Conservation (phyloP, 2,888 invertebrate genomes). For the Marasmarcha lunaedactyla region DNA sequence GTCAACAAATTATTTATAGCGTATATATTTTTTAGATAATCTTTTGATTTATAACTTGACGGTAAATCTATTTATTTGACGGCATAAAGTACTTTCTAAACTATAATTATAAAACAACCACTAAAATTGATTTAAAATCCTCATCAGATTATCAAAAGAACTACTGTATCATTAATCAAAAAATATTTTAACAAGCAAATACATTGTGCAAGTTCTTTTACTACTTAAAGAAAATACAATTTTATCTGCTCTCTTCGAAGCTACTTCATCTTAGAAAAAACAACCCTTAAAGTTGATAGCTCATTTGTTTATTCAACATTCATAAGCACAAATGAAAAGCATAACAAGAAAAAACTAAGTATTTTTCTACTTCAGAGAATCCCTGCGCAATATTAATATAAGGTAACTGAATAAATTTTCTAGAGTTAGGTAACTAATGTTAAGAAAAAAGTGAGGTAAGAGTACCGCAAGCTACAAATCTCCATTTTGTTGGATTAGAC, state of each 20-base stretch:
- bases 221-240: background rate
- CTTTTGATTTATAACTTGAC: no score
- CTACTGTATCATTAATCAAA: no score
- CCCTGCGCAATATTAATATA: conserved; percentile 25
- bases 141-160: no score
- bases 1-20: no score
- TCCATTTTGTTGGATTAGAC: conserved; percentile 50
- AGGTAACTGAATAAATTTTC: conserved; percentile 27
- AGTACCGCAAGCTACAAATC: conserved; percentile 36
- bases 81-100: no score
- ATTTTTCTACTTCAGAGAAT: conserved; percentile 14
- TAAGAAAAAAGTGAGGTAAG: background rate
- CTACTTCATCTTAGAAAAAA: no score
- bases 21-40: no score
- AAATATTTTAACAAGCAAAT: no score
- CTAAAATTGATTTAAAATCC: no score
- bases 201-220: no score
- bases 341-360: background rate
- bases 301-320: conserved; percentile 12
- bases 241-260: conserved; percentile 1
- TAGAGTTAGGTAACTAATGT: conserved; percentile 28
- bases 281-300: conserved; percentile 2
- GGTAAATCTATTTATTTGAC: no score
- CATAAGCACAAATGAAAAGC: conserved; percentile 1
- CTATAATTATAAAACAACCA: no score